phyloP scores from a whole-genome alignment of 1,140 invertebrate genomes.

The Reticulitermes speratus region DNA sequence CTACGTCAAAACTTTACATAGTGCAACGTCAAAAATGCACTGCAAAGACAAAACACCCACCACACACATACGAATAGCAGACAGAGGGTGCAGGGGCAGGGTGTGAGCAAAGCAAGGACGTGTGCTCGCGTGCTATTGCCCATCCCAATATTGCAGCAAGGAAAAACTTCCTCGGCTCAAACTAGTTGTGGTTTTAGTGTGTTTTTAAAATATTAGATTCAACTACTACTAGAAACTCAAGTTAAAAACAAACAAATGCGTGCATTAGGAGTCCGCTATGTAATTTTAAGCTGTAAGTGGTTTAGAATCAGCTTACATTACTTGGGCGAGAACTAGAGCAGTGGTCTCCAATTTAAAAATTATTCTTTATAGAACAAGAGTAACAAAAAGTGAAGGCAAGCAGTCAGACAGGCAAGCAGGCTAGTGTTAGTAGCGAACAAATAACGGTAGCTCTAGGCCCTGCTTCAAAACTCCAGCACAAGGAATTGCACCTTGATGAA shows the following conservation, averaged over 20 bases:
- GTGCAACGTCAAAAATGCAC: background rate
- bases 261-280: constrained; percentile 34
- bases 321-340: constrained; percentile 34
- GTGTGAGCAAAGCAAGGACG: background rate
- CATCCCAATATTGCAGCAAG: background rate
- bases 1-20: background rate
- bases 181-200: background rate
- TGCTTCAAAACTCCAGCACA: background rate
- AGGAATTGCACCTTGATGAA: constrained; percentile 30
- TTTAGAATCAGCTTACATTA: constrained; percentile 34
- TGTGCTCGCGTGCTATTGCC: background rate
- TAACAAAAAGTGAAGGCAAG: background rate
- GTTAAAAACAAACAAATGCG: constrained; percentile 26
- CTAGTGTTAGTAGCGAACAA: background rate
- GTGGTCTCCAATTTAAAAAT: constrained; percentile 34
- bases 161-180: background rate
- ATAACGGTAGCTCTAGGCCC: background rate
- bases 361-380: background rate
- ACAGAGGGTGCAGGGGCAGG: background rate
- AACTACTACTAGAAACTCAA: constrained; percentile 18
- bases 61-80: background rate
- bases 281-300: constrained; percentile 34
- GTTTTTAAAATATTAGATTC: background rate
- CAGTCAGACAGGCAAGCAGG: background rate
- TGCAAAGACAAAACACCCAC: constrained; percentile 15